Evolutionary conservation across 2,113 vertebrate species (phyloP), one percentile per base, ranked within the genome.

Genomic region (Bubo bubo): DNA sequence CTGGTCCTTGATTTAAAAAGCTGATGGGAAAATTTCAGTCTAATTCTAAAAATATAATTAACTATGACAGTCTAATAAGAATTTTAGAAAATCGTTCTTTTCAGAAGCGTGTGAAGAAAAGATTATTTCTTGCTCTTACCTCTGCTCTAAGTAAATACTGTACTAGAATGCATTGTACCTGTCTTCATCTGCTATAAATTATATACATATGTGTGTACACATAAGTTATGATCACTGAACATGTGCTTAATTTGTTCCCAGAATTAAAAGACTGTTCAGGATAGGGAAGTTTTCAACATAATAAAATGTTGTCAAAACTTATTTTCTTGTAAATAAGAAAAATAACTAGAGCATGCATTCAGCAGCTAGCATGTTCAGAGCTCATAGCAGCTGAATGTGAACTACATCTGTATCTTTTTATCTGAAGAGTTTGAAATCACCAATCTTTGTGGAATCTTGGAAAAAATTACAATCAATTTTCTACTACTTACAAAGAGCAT

Each of bases 1-100:
- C 52, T 41, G 73, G 60, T 16, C 74, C 68, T 91, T 74, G 67
- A 87, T 95, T 86, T 92, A 8, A 73, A 90, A 95, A 77, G 37
- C 32, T 53, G 53, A 90, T 49, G 4, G n/a, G 67, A 58, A 89
- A 83, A 82, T 26, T 39, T 64, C 5, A 13, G 34, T 50, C 49
- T 71, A 39, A 56, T 67, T 86, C 60, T 64, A 71, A 72, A 92
- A 84, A 82, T 35, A 72, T 63, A 90, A 96, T 93, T 92, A 96
- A 91, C 52, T 64, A 34, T 71, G 81, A 90, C 75, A 75, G 43
- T n/a, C 68, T 87, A 91, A 52, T 87, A 72, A 22, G 52, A 83
- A 62, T 74, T 90, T 94, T 59, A 88, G 79, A 76, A 92, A 95
- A 73, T 3, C 28, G 17, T 26, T 96, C 64, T 88, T 96, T 82